Conservation (phyloP, 1,140 invertebrate genomes). For the Eurosta solidaginis region DNA sequence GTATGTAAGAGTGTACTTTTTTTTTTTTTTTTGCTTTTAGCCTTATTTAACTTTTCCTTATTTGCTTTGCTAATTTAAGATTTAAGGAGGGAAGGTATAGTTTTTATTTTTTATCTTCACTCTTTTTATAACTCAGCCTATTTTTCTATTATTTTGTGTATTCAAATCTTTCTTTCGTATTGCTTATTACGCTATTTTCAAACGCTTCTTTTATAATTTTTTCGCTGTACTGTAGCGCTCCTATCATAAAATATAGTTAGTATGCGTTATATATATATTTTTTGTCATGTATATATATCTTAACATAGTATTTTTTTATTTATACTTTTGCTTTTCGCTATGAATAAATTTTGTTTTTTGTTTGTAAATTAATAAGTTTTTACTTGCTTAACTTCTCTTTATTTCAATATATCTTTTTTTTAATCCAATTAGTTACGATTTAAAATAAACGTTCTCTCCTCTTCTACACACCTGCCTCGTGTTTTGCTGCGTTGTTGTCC, state of each 20-base stretch:
- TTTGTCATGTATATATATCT: background rate
- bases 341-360: background rate
- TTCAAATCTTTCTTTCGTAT: background rate
- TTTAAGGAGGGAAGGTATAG: slow-evolving; percentile 6
- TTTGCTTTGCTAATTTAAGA: background rate
- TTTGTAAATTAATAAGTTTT: slow-evolving; percentile 29
- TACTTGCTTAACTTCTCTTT: slow-evolving; percentile 2
- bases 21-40: background rate
- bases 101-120: background rate
- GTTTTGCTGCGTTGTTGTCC: background rate
- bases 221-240: background rate
- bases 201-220: background rate
- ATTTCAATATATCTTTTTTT: slow-evolving; percentile 23
- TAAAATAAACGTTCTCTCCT: background rate
- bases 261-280: too few species aligned
- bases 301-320: slow-evolving; percentile 16
- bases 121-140: background rate
- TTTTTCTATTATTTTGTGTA: background rate
- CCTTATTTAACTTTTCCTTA: background rate
- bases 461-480: background rate
- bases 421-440: slow-evolving; percentile 1
- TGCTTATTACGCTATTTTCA: background rate
- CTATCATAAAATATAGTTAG: background rate
- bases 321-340: background rate
- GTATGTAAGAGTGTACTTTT: background rate